Percentiles rank a stretch among this genome's conserved stretches.
These are phyloP conservation scores for Rhabdornis inornatus DNA, from an alignment of 2,113 vertebrate species.

Conservation along the genomic window DNA sequence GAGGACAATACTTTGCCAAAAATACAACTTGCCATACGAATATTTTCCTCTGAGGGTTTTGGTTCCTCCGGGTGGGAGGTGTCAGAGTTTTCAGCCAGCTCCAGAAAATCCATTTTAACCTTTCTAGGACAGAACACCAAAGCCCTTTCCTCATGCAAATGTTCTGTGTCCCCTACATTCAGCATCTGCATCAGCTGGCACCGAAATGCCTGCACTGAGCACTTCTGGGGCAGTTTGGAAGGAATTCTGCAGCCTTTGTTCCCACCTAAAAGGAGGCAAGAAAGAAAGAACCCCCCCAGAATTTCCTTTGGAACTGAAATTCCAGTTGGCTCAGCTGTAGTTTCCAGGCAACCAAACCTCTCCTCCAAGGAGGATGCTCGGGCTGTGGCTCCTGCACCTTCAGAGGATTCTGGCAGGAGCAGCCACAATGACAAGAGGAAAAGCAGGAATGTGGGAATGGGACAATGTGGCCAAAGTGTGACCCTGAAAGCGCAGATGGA, in stretches of 20 bases:
- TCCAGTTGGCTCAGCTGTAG: background rate
- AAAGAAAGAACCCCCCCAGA: background rate
- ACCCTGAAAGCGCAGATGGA: background rate
- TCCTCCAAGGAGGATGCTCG: background rate
- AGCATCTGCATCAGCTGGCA: background rate
- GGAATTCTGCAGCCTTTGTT: background rate
- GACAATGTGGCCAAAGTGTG: background rate
- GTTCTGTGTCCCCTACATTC: background rate
- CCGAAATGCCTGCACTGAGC: background rate
- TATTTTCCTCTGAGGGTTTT: background rate
- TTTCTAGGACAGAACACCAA: background rate
- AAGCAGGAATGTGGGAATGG: background rate
- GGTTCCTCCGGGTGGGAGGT: background rate
- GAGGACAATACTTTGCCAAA: background rate
- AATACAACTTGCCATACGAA: background rate
- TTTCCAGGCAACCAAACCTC: conserved; percentile 5
- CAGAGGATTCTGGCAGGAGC: rapidly evolving
- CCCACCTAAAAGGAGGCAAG: background rate
- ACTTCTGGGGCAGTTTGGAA: background rate
- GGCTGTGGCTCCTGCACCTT: background rate
- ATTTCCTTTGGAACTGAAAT: background rate
- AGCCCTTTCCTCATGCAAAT: background rate
- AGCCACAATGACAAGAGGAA: rapidly evolving
- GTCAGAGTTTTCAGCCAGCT: background rate
- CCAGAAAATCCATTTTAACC: background rate